Conservation (phyloP, 2,797 vertebrate species). For the Ctenopoma kingsleyae region DNA sequence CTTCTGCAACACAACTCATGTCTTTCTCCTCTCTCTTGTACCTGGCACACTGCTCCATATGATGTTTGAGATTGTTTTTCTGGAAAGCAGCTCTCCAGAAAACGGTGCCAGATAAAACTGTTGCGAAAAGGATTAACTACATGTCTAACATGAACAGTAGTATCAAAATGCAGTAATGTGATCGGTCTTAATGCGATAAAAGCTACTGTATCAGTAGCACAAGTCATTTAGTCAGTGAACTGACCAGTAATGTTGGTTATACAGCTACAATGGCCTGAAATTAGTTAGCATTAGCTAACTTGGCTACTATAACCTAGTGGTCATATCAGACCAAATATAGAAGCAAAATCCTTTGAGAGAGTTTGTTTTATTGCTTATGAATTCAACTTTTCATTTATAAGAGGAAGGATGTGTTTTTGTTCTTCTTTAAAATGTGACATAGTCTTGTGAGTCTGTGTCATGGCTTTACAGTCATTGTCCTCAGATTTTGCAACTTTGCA, state of each 20-base stretch:
- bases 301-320: not conserved
- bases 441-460: not conserved
- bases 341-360: not conserved
- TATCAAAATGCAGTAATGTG: no score
- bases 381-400: not conserved
- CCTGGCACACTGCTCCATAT: not conserved
- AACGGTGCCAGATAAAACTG: no score
- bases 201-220: not conserved
- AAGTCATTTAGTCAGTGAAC: no score
- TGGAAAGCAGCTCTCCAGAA: no score
- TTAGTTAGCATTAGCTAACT: not conserved
- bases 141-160: no score
- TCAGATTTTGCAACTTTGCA: not conserved
- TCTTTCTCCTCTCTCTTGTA: not conserved
- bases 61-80: not conserved
- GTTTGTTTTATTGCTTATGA: not conserved
- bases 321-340: not conserved
- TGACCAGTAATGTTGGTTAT: no score
- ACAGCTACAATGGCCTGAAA: no score
- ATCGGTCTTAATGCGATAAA: not conserved
- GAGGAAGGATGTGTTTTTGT: not conserved
- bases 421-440: not conserved
- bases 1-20: not conserved
- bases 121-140: no score
- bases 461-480: not conserved